These are phyloP conservation scores for Tenebrosternarchus preto DNA, from an alignment of 2,113 vertebrate species.

Conservation along the genomic window DNA sequence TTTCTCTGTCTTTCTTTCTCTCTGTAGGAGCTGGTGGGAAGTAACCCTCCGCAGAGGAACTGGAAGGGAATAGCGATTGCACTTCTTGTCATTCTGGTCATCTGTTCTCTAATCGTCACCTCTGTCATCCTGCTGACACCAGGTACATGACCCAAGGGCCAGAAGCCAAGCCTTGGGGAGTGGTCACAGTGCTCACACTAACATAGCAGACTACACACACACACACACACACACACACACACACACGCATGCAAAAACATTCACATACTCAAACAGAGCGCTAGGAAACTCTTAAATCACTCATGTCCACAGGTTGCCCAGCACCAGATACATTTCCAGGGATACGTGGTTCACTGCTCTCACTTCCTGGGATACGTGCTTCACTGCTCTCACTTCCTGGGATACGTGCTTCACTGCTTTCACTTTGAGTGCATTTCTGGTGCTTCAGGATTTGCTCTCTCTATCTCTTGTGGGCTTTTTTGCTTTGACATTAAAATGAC, in stretches of 20 bases:
- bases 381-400: too few relatives aligned
- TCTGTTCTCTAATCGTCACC: conserved; percentile 98
- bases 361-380: too few relatives aligned
- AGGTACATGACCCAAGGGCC: conserved; percentile 74
- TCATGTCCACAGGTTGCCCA: background rate
- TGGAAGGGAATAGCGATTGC: conserved; percentile 99
- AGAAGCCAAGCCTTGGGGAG: too few relatives aligned
- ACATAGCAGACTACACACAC: background rate
- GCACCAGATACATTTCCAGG: too few relatives aligned
- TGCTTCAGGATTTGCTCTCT: background rate
- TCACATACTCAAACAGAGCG: background rate
- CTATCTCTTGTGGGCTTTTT: too few relatives aligned
- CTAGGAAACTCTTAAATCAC: background rate
- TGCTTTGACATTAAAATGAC: too few relatives aligned
- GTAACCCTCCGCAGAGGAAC: conserved; percentile 97
- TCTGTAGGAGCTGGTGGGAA: conserved; percentile 94
- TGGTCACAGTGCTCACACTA: too few relatives aligned
- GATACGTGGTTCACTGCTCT: too few relatives aligned
- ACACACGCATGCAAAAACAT: background rate
- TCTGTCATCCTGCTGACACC: conserved; percentile 97
- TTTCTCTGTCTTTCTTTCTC: conserved; percentile 39
- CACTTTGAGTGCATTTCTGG: background rate
- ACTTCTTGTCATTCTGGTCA: conserved; percentile 96
- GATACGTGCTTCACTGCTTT: background rate
- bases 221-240: conserved; percentile 2